These are phyloP conservation scores for Daubentonia madagascariensis DNA, from an alignment of 2,113 vertebrate species.

Conservation along the genomic window DNA sequence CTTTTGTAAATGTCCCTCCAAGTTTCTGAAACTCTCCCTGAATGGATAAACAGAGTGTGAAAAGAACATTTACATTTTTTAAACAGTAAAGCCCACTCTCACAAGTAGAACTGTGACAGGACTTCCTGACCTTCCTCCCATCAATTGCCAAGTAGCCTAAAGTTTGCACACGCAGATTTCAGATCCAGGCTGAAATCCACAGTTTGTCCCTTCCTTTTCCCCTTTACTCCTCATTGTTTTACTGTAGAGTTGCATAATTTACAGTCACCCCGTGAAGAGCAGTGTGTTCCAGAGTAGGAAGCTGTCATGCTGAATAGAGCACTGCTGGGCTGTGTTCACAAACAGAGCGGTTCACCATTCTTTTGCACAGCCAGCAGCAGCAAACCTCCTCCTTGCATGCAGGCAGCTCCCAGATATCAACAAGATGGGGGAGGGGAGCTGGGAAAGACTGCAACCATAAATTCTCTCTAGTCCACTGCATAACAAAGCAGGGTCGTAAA, in stretches of 20 bases:
- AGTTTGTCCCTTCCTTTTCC: slow-evolving; percentile 4
- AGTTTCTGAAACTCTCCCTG: slow-evolving; percentile 57
- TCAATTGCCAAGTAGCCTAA: not conserved
- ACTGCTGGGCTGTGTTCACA: slow-evolving; percentile 47
- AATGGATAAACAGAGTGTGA: slow-evolving; percentile 53
- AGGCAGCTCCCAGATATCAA: not conserved
- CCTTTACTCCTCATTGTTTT: slow-evolving; percentile 40
- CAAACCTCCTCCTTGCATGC: not conserved
- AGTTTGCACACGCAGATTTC: not conserved
- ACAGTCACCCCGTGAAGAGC: slow-evolving; percentile 55
- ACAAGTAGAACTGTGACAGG: slow-evolving; percentile 3
- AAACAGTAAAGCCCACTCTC: slow-evolving; percentile 22
- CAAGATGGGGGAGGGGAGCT: not conserved
- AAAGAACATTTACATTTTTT: slow-evolving; percentile 48
- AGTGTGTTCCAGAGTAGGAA: slow-evolving; percentile 41
- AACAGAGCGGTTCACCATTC: slow-evolving; percentile 25
- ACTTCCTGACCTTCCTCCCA: slow-evolving; percentile 50
- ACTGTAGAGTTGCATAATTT: slow-evolving; percentile 62
- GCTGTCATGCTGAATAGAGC: slow-evolving; percentile 48
- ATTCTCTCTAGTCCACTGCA: not conserved
- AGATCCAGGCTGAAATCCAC: not conserved
- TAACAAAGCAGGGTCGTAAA: slow-evolving; percentile 47
- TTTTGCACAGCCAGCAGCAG: not conserved
- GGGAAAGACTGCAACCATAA: not conserved
- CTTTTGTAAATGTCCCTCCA: slow-evolving; percentile 45